These are phyloP conservation scores for Rhynchonycteris naso DNA, from an alignment of 2,797 vertebrate genomes.

Conservation along the genomic window DNA sequence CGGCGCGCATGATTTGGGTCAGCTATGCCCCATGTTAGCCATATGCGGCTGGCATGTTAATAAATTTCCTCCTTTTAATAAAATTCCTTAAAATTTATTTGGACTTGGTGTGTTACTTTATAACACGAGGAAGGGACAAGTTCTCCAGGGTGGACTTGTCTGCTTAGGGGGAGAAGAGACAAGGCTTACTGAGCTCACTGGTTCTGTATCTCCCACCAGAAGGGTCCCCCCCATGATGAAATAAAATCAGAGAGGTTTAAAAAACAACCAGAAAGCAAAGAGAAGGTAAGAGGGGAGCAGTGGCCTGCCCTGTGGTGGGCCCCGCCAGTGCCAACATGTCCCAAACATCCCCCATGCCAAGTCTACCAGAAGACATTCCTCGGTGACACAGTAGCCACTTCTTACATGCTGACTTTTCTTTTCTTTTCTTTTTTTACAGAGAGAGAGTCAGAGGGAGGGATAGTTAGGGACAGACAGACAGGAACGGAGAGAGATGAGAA, in stretches of 20 bases:
- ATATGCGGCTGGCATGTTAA: too few relatives aligned
- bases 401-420: not conserved
- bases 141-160: not conserved
- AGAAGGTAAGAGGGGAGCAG: not conserved
- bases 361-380: not conserved
- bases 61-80: too few relatives aligned
- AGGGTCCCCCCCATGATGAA: not conserved
- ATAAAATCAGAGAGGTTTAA: not conserved
- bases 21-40: too few relatives aligned
- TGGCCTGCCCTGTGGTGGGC: not conserved
- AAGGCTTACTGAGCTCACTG: not conserved
- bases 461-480: too few relatives aligned
- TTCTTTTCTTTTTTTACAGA: too few relatives aligned
- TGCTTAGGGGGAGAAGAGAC: not conserved
- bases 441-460: too few relatives aligned
- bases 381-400: fast-evolving
- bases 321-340: fast-evolving
- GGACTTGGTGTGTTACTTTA: too few relatives aligned
- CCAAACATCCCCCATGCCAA: not conserved
- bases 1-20: too few relatives aligned
- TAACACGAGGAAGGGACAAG: not conserved
- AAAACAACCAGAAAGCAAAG: not conserved
- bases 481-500: too few relatives aligned
- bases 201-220: not conserved
- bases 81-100: too few relatives aligned